Conservation (phyloP, 2,888 invertebrate species). For the Chouioia cunea region DNA sequence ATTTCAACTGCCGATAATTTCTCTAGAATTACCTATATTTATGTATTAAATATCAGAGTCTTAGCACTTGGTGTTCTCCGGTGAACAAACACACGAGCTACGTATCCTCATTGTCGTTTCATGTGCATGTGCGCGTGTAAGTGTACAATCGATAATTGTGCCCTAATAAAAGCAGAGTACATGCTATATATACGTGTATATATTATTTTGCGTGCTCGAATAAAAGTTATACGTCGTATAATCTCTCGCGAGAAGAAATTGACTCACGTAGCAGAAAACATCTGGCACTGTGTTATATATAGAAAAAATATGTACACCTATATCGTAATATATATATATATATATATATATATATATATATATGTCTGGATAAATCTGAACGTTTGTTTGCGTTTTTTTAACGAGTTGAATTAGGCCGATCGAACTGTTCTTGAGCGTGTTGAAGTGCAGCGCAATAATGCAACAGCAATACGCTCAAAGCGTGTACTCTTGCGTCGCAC, state of each 20-base stretch:
- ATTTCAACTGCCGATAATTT: conserved; percentile 15
- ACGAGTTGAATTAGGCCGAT: conserved; percentile 51
- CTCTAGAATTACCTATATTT: conserved; percentile 16
- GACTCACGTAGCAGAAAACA: conserved; percentile 49
- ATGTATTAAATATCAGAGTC: conserved; percentile 49
- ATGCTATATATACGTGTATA: too few species aligned
- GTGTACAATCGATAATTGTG: conserved; percentile 13
- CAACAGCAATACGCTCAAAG: conserved; percentile 91
- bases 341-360: not conserved
- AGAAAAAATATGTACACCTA: conserved; percentile 31
- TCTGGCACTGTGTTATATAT: conserved; percentile 15
- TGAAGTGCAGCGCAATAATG: conserved; percentile 96
- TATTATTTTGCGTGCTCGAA: not conserved
- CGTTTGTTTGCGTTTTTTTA: not conserved
- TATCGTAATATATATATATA: not conserved
- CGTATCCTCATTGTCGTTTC: not conserved
- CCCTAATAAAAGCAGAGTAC: conserved; percentile 9
- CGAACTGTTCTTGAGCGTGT: conserved; percentile 74
- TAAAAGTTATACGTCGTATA: too few species aligned
- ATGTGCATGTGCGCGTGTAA: not conserved
- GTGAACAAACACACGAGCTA: conserved; percentile 6
- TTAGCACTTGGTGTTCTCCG: conserved; percentile 57
- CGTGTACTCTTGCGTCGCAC: conserved; percentile 89
- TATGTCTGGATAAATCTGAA: too few species aligned
- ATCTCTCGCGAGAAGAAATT: conserved; percentile 38